A percentile compares a stretch with the other conserved stretches of the same genome.
phyloP scores from a whole-genome alignment of 2,888 invertebrate species.

The Cantharis nigra region DNA sequence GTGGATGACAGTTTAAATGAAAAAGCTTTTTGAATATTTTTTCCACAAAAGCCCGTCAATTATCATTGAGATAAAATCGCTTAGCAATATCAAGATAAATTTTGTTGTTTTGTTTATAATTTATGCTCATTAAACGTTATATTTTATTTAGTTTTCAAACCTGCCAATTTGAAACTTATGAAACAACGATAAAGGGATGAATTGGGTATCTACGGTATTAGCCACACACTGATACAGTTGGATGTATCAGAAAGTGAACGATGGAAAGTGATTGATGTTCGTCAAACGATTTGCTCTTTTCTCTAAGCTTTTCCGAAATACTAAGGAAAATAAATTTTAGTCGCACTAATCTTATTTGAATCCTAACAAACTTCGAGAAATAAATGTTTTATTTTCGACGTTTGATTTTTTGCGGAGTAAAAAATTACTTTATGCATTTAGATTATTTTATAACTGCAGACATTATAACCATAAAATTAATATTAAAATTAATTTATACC shows the following conservation, averaged over 20 bases:
- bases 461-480: neutral
- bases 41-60: neutral
- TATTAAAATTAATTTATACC: neutral
- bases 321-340: neutral
- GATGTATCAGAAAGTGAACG: slow-evolving; percentile 9
- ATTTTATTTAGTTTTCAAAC: neutral
- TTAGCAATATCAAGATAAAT: neutral
- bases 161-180: neutral
- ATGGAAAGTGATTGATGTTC: slow-evolving; percentile 19
- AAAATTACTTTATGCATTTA: neutral
- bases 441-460: neutral
- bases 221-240: neutral
- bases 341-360: neutral
- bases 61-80: neutral
- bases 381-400: neutral
- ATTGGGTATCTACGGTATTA: slow-evolving; percentile 7
- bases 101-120: neutral
- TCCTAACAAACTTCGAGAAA: neutral
- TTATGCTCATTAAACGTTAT: neutral
- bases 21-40: neutral
- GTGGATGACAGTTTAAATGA: neutral
- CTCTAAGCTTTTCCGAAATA: neutral
- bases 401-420: neutral
- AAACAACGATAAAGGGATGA: neutral
- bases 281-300: slow-evolving; percentile 2